Base-by-base conservation (phyloP, 2,113 vertebrate species). In the Numida meleagris region DNA sequence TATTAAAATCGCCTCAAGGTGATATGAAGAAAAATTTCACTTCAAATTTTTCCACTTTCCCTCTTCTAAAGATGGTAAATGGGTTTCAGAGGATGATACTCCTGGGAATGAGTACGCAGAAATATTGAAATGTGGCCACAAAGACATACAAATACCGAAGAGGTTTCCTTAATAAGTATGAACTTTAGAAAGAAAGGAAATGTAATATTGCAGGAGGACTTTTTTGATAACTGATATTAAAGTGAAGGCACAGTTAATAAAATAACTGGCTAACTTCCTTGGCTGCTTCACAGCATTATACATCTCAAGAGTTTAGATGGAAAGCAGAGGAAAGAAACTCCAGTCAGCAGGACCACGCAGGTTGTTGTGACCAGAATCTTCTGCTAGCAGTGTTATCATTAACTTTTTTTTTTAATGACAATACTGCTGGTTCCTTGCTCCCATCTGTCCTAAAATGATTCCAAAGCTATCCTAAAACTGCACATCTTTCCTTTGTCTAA, bases 1-100 rank as follows among this genome's bases (percentile, higher is more conserved):
- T 97, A 97, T 96, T 97, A 93, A 98, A 97, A 97, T 92, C 96
- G 88, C 95, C 93, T 96, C 86, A 88, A 95, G 96, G 79, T 97
- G 95, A 96, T 96, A 86, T 94, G 93, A 66, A 85, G 57, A 97
- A 96, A 40, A 95, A 89, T 71, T 96, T 96, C 53, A 91, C 86
- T 96, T 97, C 92, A 95, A 82, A 91, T 94, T 97, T 97, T 95
- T 88, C 50, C 53, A 57, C n/a, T 63, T 93, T 74, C 36, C 18
- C 12, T 89, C 57, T 93, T 94, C 85, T 90, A n/a, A 91, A 97
- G 97, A 84, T 90, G 86, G 96, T 90, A 98, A 96, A 82, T 96
- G 93, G 96, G 97, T 97, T 94, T 97, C 93, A 92, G 96, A 96
- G 90, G 57, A 90, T 67, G 96, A 96, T 93, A 77, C 82, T 72